Base-by-base conservation (phyloP, 2,113 vertebrate genomes). In the Melanotaenia duboulayi region DNA sequence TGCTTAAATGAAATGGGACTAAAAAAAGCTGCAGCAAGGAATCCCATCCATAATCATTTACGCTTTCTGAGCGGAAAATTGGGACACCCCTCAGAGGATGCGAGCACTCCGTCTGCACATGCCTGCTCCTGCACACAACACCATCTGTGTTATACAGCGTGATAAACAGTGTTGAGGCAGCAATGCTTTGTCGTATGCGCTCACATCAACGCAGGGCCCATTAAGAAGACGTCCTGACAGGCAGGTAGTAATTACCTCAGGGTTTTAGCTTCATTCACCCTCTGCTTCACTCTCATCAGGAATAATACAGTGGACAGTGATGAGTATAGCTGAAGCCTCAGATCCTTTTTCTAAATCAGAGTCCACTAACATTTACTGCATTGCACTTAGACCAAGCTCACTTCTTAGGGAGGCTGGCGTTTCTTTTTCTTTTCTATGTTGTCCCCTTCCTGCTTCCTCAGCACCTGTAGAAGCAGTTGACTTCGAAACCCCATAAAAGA, bases 211-310 rank as follows among this genome's bases (percentile, higher is more conserved):
- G 76, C 37, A 5, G 52, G 40, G 75, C 60, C 81, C 87, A 91
- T 91, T 91, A 91, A 57, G 64, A 73, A 71, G 59, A 82, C 51
- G 44, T 81, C 78, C 84, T 85, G 84, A 85, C 84, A 76, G 78
- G 79, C 88, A 87, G 88, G 83, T 90, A 74, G 87, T 89, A 89
- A 91, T 91, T 90, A 90, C 82, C 78, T 79, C 79, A 79, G 79
- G 78, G 74, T 83, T 83, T 77, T 71, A 63, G 82, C 86, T 84
- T 87, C 82, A 65, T 84, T 87, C 82, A 74, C 37, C 74, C 76
- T 60, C 60, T 2, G 64, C 72, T 78, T 46, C 39, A 2, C 74
- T 75, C 70, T 61, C 74, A 35, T 82, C 19, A 25, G 74, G 67
- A 76, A 75, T 80, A 81, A 85, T n/a, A 65, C 58, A 20, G 69